These are phyloP conservation scores for Rhegmatorhina hoffmannsi DNA, from an alignment of 2,113 vertebrate genomes.

Conservation along the genomic window DNA sequence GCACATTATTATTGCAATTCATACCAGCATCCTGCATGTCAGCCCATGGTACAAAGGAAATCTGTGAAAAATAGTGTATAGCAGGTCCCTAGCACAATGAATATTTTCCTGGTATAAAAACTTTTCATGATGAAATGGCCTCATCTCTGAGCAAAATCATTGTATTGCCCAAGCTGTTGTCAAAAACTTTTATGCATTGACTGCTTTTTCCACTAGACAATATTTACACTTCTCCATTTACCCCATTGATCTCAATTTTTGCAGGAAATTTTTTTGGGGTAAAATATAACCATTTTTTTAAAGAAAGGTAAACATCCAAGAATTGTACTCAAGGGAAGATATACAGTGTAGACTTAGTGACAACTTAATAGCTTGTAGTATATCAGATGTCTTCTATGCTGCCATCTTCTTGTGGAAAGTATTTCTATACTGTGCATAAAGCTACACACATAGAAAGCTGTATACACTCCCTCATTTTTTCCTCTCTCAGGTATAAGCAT, in stretches of 20 bases:
- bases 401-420: slow-evolving; percentile 29
- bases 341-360: slow-evolving; percentile 33
- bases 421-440: slow-evolving; percentile 11
- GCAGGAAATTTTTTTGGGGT: slow-evolving; percentile 30
- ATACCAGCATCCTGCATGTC: neutral
- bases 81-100: neutral
- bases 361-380: slow-evolving; percentile 63
- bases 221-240: slow-evolving; percentile 49
- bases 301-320: slow-evolving; percentile 44
- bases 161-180: slow-evolving; percentile 46
- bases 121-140: slow-evolving; percentile 30
- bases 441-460: neutral
- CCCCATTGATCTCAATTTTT: slow-evolving; percentile 60
- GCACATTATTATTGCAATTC: neutral
- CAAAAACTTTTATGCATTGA: slow-evolving; percentile 53
- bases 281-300: slow-evolving; percentile 29
- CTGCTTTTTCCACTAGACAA: slow-evolving; percentile 37
- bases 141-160: slow-evolving; percentile 29
- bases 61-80: neutral
- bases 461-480: neutral
- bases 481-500: neutral
- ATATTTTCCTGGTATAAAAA: slow-evolving; percentile 24
- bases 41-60: neutral
- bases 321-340: slow-evolving; percentile 52
- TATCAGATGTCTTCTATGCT: slow-evolving; percentile 54